Evolutionary conservation across 2,888 invertebrate species (phyloP), one percentile per base, ranked within the genome.

Genomic region (Lithophane leautieri): DNA sequence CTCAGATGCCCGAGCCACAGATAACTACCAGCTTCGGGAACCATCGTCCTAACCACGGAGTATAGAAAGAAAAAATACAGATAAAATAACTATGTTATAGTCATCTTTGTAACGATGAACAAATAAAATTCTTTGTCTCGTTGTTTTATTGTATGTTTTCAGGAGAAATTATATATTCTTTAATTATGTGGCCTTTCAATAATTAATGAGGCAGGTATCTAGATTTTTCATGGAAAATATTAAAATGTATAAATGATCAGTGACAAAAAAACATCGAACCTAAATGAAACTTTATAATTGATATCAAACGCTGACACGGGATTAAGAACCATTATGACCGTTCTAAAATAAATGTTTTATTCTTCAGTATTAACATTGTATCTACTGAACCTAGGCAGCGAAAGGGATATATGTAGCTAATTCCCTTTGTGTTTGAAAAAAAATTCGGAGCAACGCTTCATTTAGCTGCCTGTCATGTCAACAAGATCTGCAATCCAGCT

Each of bases 391-490:
- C n/a, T 40, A 40, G 16, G 9, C n/a, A 62, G n/a, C 19, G 19
- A 44, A 44, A n/a, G n/a, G n/a, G n/a, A n/a, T n/a, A n/a, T n/a
- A n/a, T n/a, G n/a, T n/a, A n/a, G n/a, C n/a, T n/a, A n/a, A n/a
- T n/a, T n/a, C n/a, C n/a, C n/a, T n/a, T n/a, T 73, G 73, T 28
- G 40, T 73, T 50, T 14, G n/a, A 50, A 58, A 50, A 40, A 11
- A 4, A 0, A 9, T 52, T 42, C 9, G 9, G 4, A 19, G 28
- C 42, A 16, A 22, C 42, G 19, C 28, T 52, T 44, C 34, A 76
- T 61, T 44, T 44, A 19, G 28, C 50, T 60, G 16, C 19, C 14
- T 28, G 28, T 34, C 50, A 61, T 52, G 42, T 76, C 28, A 61
- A 73, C n/a, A 52, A 28, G 19, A n/a, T 61, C 50, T 76, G 14